phyloP scores from a whole-genome alignment of 2,797 vertebrate genomes.

The Myripristis jacobus region DNA sequence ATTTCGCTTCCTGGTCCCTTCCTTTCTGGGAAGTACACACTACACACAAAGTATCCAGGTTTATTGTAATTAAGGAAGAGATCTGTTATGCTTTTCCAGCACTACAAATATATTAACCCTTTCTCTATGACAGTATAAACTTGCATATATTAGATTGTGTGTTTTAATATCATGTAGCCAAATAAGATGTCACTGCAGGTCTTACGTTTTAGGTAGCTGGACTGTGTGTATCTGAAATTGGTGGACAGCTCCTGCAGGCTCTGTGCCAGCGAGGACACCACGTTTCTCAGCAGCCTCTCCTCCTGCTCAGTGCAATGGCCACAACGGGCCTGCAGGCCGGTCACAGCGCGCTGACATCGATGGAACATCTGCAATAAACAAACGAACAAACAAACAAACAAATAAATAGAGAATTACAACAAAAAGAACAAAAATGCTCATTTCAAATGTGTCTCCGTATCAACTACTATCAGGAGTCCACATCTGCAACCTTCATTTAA shows the following conservation, averaged over 20 bases:
- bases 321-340: slow-evolving; percentile 88
- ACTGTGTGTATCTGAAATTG: slow-evolving; percentile 95
- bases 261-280: slow-evolving; percentile 94
- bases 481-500: background rate
- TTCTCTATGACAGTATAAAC: too few species aligned
- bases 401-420: background rate
- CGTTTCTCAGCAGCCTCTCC: slow-evolving; percentile 91
- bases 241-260: slow-evolving; percentile 95
- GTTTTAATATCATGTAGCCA: too few species aligned
- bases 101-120: too few species aligned
- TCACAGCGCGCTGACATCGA: slow-evolving; percentile 95
- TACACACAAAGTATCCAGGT: too few species aligned
- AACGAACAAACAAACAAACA: background rate
- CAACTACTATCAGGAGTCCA: background rate
- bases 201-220: slow-evolving; percentile 97
- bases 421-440: background rate
- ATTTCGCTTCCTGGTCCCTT: too few species aligned
- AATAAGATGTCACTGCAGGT: background rate
- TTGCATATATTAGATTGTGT: too few species aligned
- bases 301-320: slow-evolving; percentile 94
- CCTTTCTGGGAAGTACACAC: too few species aligned
- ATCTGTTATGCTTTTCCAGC: too few species aligned
- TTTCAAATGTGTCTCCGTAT: background rate
- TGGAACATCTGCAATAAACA: slow-evolving; percentile 91
- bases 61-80: too few species aligned